Evolutionary conservation across 2,113 vertebrate species (phyloP), one percentile per base, ranked within the genome.

Genomic region (Crypturellus undulatus): DNA sequence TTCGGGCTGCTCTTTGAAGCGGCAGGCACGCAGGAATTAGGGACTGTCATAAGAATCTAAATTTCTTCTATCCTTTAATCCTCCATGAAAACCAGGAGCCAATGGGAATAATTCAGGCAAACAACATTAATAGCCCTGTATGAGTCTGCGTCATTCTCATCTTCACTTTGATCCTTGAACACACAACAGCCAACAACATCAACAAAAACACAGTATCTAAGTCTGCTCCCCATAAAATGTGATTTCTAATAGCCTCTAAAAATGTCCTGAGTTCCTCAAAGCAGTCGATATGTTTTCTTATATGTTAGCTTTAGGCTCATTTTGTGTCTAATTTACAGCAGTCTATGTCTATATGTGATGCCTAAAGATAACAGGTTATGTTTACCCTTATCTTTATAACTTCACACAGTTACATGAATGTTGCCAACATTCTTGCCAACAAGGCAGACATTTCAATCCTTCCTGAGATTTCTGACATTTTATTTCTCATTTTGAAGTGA

Each of bases 101-200:
- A 81, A 18, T 79, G 67, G 69, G 91, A 94, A 58, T 91, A 89
- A 91, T 72, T 93, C 62, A 73, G 67, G 43, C 52, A 71, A 84
- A 49, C 62, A 38, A 14, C 8, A 40, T 17, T 38, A 63, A 38
- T 38, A 38, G 62, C 14, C 21, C 38, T 79, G 20, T 56, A 60
- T 90, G 42, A 36, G 52, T 72, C 58, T 34, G 24, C 43, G 72
- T 82, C 34, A 52, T 18, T 67, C 19, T 67, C 45, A 43, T 71
- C n/a, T 67, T 87, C 70, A 36, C 34, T 90, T 95, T 95, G 89
- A 84, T 94, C 52, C 80, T 79, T 73, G n/a, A 36, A 51, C 77
- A 77, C 79, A 76, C 67, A 91, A 47, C 1, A 3, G 10, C 36
- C 59, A 79, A 11, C 17, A 69, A 65, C 45, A 49, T 10, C 47